Evolutionary conservation across 2,113 vertebrate species (phyloP).

Genomic region (Climacteris rufus): DNA sequence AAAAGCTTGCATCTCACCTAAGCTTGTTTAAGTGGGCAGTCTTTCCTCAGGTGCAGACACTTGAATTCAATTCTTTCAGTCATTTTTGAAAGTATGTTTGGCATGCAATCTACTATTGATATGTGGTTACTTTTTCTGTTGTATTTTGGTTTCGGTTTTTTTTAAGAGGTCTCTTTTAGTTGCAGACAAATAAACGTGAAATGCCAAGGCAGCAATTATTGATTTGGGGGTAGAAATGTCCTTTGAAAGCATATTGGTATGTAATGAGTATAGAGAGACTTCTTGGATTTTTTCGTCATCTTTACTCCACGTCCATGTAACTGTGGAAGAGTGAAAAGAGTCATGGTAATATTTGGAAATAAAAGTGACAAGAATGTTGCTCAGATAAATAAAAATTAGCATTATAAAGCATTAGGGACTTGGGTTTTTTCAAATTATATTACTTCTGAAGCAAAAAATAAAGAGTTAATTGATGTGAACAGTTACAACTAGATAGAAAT

Average conservation of each 20-base stretch:
- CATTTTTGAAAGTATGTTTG: background rate
- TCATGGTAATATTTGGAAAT: background rate
- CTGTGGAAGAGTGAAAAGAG: background rate
- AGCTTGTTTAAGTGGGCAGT: background rate
- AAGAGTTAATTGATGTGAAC: background rate
- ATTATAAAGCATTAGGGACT: background rate
- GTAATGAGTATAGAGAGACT: background rate
- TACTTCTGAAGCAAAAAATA: background rate
- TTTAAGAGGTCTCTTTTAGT: background rate
- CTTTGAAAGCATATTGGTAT: background rate
- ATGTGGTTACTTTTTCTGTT: background rate
- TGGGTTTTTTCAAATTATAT: background rate
- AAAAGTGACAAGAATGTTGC: background rate
- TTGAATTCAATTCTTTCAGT: background rate
- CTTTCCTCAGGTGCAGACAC: background rate
- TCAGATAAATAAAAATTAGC: background rate
- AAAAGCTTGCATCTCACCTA: background rate
- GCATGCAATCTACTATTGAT: slow-evolving; percentile 5
- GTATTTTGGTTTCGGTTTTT: background rate
- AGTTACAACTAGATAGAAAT: background rate
- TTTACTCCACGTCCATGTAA: background rate
- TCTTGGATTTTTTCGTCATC: background rate
- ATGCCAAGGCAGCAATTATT: background rate
- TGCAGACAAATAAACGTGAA: background rate
- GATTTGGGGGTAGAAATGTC: background rate